Percentiles rank a stretch among this genome's conserved stretches.
phyloP scores from a whole-genome alignment of 2,113 vertebrate species.

The Telmatochromis sp. region DNA sequence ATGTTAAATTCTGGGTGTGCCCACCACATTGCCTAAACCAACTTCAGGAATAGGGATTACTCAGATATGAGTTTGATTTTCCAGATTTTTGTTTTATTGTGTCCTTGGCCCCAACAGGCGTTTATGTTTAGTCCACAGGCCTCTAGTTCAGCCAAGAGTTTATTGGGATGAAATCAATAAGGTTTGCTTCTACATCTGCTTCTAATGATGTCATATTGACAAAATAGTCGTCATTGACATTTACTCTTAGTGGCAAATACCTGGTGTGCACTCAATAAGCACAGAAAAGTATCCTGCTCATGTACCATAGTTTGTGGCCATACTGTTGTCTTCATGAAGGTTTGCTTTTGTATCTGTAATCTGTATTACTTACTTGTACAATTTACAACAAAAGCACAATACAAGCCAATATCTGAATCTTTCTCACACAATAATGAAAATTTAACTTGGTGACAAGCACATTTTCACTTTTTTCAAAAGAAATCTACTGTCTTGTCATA shows the following conservation, averaged over 20 bases:
- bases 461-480: not conserved
- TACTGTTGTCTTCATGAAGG: not conserved
- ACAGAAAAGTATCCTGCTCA: not conserved
- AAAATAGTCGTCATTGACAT: not conserved
- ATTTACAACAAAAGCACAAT: not conserved
- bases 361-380: not conserved
- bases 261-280: not conserved
- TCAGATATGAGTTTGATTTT: not conserved
- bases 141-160: not conserved
- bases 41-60: not conserved
- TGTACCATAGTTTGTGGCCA: not conserved
- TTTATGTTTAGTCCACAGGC: not conserved
- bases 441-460: not conserved
- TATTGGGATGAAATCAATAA: not conserved
- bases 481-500: not conserved
- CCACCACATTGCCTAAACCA: not conserved
- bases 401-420: not conserved
- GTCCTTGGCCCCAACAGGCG: not conserved
- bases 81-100: not conserved
- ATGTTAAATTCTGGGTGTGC: not conserved
- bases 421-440: not conserved
- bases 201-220: not conserved
- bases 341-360: not conserved
- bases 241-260: not conserved
- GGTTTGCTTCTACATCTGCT: not conserved